A percentile compares a stretch with the other conserved stretches of the same genome.
Evolutionary conservation across 2,113 vertebrate species (phyloP).

Genomic region (Poeciliopsis occidentalis): DNA sequence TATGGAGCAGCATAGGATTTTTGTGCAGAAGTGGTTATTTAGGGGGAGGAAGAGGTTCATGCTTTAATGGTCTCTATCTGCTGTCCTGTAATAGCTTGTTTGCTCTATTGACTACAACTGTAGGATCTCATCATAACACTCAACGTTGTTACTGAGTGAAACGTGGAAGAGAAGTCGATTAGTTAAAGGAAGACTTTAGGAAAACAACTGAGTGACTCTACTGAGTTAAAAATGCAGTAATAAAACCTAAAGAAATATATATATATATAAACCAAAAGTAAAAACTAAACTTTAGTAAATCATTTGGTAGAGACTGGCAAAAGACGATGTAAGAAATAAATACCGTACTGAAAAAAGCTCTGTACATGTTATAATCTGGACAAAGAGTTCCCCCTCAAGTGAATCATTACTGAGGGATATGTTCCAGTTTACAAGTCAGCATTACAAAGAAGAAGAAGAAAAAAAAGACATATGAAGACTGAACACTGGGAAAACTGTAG

Average conservation of each 20-base stretch:
- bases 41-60: constrained; percentile 60
- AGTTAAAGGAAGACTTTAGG: constrained; percentile 56
- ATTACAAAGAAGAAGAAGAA: too few relatives aligned
- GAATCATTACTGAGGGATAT: too few relatives aligned
- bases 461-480: too few relatives aligned
- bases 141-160: constrained; percentile 23
- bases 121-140: constrained; percentile 64
- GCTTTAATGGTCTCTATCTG: constrained; percentile 74
- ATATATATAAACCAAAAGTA: neutral
- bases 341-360: too few relatives aligned
- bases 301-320: neutral
- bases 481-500: too few relatives aligned
- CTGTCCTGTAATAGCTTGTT: constrained; percentile 76
- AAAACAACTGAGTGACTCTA: neutral
- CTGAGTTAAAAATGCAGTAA: neutral
- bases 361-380: too few relatives aligned
- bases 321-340: neutral
- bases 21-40: constrained; percentile 35
- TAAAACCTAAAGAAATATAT: neutral
- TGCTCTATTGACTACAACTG: constrained; percentile 71
- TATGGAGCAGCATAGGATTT: constrained; percentile 6
- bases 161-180: constrained; percentile 28
- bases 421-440: too few relatives aligned
- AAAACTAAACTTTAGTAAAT: neutral
- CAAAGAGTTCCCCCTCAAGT: too few relatives aligned